phyloP scores from a whole-genome alignment of 2,888 invertebrate genomes.

The Epistrophe grossulariae region DNA sequence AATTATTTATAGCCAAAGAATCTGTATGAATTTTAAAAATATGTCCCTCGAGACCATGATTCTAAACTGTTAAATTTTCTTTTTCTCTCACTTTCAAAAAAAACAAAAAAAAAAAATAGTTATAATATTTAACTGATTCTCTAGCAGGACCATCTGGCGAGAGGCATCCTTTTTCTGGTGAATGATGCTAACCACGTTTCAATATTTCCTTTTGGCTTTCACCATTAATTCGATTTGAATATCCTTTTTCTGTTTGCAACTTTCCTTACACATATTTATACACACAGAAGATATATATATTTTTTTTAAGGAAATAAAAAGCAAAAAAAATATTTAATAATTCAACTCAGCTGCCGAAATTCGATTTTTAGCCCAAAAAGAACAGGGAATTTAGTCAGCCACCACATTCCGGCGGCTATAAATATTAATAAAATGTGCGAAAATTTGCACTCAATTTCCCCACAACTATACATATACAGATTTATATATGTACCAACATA shows the following conservation, averaged over 20 bases:
- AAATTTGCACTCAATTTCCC: slow-evolving; percentile 71
- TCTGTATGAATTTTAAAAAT: slow-evolving; percentile 61
- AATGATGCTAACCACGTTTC: slow-evolving; percentile 62
- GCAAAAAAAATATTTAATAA: slow-evolving; percentile 60
- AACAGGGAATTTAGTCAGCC: slow-evolving; percentile 23
- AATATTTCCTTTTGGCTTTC: slow-evolving; percentile 55
- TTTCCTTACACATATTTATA: slow-evolving; percentile 32
- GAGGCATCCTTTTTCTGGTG: slow-evolving; percentile 2
- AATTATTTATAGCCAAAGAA: slow-evolving; percentile 51
- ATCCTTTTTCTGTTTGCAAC: slow-evolving; percentile 52
- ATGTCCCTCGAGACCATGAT: slow-evolving; percentile 43
- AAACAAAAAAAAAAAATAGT: slow-evolving; percentile 8
- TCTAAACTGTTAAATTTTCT: slow-evolving; percentile 35
- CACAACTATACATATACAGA: slow-evolving; percentile 42
- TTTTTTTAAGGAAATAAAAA: slow-evolving; percentile 14
- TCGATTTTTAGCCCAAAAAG: slow-evolving; percentile 51
- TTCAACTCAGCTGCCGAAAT: slow-evolving; percentile 72
- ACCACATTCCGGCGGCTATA: slow-evolving; percentile 53
- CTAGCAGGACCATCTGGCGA: slow-evolving; percentile 55
- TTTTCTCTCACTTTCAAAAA: not conserved
- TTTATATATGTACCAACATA: too few relatives aligned
- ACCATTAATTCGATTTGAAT: slow-evolving; percentile 74
- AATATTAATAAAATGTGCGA: slow-evolving; percentile 75
- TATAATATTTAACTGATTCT: slow-evolving; percentile 12
- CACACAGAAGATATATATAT: not conserved